A percentile compares a stretch with the other conserved stretches of the same genome.
Evolutionary conservation across 92 coral and sea anemone genomes (phyloP).

Genomic region (Muricea muricata): DNA sequence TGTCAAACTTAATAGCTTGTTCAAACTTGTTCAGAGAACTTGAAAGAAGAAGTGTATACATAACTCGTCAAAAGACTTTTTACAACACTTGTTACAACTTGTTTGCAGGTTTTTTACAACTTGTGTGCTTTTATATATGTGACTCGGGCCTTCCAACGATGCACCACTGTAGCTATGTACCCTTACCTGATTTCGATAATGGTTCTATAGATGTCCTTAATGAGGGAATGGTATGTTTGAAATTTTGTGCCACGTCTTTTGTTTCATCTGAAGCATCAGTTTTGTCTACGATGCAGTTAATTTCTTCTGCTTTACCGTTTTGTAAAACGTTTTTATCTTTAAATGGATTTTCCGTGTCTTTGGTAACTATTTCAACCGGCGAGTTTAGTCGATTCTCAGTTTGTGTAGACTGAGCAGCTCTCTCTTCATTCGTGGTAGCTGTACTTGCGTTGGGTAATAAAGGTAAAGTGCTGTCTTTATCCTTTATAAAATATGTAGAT

Average conservation of each 20-base stretch:
- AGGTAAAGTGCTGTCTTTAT: background rate
- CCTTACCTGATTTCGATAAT: slow-evolving; percentile 57
- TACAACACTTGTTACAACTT: background rate
- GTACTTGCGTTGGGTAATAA: background rate
- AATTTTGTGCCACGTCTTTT: background rate
- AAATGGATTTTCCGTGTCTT: background rate
- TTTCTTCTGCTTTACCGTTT: background rate
- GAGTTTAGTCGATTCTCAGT: background rate
- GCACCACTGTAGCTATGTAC: too few species aligned
- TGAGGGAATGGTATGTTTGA: slow-evolving; percentile 11
- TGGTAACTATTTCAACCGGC: background rate
- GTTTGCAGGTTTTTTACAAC: too few species aligned
- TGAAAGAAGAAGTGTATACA: background rate
- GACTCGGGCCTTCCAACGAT: too few species aligned
- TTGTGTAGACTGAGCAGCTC: background rate
- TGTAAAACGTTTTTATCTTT: background rate
- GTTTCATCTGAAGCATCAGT: background rate
- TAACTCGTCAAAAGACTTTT: background rate
- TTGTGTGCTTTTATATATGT: too few species aligned
- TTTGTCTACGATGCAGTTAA: background rate
- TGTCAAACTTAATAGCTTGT: too few species aligned
- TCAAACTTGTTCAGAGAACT: too few species aligned
- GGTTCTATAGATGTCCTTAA: slow-evolving; percentile 66
- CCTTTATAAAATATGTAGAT: too few species aligned
- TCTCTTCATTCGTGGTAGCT: background rate